Percentiles rank a stretch among this genome's conserved stretches.
phyloP scores from a whole-genome alignment of 2,113 vertebrate genomes.

The Phoenicopterus ruber region DNA sequence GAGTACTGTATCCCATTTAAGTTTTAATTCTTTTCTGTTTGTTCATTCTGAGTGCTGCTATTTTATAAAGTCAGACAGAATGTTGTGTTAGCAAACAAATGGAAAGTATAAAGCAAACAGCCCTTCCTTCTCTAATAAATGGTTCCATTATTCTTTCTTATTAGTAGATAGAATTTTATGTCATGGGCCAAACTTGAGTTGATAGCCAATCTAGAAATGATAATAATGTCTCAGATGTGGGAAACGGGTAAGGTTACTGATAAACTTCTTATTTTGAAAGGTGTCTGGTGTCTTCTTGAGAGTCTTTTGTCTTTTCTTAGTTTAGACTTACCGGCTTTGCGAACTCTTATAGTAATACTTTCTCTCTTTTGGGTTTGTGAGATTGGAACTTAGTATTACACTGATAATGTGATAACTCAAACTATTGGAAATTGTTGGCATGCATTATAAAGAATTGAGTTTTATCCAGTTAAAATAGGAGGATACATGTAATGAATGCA shows the following conservation, averaged over 20 bases:
- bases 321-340: background rate
- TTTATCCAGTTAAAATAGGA: background rate
- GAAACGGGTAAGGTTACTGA: conserved; percentile 9
- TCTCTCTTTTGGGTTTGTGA: background rate
- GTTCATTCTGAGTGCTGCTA: background rate
- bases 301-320: background rate
- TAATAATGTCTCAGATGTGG: background rate
- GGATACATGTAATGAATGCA: background rate
- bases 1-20: background rate
- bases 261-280: conserved; percentile 18
- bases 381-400: background rate
- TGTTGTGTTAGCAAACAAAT: conserved; percentile 55
- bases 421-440: background rate
- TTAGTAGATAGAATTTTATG: conserved; percentile 8
- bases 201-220: background rate
- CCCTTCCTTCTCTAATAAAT: conserved; percentile 27
- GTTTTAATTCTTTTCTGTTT: conserved; percentile 20
- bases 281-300: background rate
- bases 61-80: conserved; percentile 13
- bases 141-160: conserved; percentile 25
- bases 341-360: background rate
- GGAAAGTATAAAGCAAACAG: conserved; percentile 32
- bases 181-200: background rate
- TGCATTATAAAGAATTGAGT: background rate
- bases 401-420: background rate